A percentile compares a stretch with the other conserved stretches of the same genome.
Conservation (phyloP, 2,113 vertebrate genomes). For the Hippocampus guttulatus region DNA sequence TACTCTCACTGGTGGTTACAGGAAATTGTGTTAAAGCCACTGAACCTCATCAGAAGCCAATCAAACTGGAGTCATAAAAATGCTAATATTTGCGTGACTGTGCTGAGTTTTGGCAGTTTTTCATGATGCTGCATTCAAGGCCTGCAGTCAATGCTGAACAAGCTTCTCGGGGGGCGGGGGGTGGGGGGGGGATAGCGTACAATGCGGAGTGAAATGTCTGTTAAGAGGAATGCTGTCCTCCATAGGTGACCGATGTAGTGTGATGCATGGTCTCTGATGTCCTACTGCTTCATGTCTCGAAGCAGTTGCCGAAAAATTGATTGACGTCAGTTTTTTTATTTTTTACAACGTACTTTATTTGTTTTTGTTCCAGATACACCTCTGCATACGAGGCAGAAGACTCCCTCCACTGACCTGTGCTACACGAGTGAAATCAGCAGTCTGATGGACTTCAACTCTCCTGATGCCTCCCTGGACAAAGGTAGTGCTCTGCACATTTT, state of each 20-base stretch:
- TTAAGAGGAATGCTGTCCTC: constrained; percentile 8
- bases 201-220: constrained; percentile 14
- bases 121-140: neutral
- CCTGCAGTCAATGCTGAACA: constrained; percentile 31
- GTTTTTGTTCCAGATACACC: constrained; percentile 54
- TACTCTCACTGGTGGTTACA: constrained; percentile 25
- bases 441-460: constrained; percentile 73
- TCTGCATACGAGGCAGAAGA: constrained; percentile 60
- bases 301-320: neutral
- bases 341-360: constrained; percentile 8
- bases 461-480: constrained; percentile 74
- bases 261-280: constrained; percentile 23
- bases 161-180: constrained; percentile 1
- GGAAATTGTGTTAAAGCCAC: constrained; percentile 44
- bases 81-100: constrained; percentile 40
- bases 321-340: too few relatives aligned
- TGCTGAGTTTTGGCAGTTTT: constrained; percentile 20
- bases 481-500: constrained; percentile 42
- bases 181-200: neutral
- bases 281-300: neutral
- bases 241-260: constrained; percentile 10
- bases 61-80: constrained; percentile 49
- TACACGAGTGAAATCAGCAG: constrained; percentile 74
- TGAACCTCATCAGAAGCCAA: constrained; percentile 50
- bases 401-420: constrained; percentile 61